Base-by-base conservation (phyloP, 2,888 invertebrate species). In the Hecatera dysodea region DNA sequence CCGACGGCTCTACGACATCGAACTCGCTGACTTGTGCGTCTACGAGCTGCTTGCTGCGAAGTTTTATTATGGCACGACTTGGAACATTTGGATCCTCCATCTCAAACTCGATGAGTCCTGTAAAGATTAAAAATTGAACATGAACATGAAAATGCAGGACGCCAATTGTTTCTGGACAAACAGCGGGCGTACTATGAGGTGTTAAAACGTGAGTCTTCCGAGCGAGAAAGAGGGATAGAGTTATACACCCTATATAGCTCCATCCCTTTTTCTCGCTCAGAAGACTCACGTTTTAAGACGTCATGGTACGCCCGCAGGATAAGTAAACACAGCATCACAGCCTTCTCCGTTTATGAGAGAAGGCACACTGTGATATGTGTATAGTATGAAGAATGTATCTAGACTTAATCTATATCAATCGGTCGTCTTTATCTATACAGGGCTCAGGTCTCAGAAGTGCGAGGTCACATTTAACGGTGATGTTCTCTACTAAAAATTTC, bases 21-120 rank as follows among this genome's bases (percentile, higher is more conserved):
- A 96, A 96, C 84, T 96, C 96, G 87, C 95, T 96, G 80, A 96
- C 94, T 89, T 95, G 90, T 4, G 94, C 93, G 42, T 97, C 96
- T 0, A 97, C 95, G 6, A 97, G 86, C 79, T 96, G 96, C 85
- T 94, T 96, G 82, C 97, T 97, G 36, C 94, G 92, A 17, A 95
- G 85, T 81, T 97, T 97, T 6, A 97, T 87, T 1, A 96, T 88
- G 1, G 93, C 91, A 70, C 97, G 95, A 44, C 96, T 95, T 0
- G 96, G 94, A 55, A 97, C 95, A 53, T 94, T 94, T 0, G 96
- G 90, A 80, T 97, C 97, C 24, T 96, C 94, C 86, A 94, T 92
- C 86, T 96, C 96, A 62, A 96, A 96, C 84, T 96, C 96, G 57
- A 96, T 95, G 66, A 96, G 81, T 50, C 96, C 96, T 92, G 91